Evolutionary conservation across 2,113 vertebrate genomes (phyloP).

Genomic region (Pterocles orientalis): DNA sequence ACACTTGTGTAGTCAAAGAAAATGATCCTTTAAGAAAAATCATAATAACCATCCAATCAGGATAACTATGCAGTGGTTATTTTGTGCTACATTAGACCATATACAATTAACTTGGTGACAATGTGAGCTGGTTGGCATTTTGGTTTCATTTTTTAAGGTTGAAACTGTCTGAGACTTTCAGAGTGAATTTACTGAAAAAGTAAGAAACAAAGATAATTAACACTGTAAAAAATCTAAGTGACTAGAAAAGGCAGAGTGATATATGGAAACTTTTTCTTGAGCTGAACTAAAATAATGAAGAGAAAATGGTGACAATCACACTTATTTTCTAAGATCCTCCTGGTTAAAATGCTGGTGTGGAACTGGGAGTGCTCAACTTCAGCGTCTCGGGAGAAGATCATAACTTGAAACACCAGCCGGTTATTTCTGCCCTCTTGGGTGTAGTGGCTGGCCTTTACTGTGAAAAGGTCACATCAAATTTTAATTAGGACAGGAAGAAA

Average conservation of each 20-base stretch:
- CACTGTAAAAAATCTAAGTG: not conserved
- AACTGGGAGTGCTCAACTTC: accelerated
- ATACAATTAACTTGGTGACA: not conserved
- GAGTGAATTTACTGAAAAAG: not conserved
- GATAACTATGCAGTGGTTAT: not conserved
- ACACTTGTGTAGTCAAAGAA: not conserved
- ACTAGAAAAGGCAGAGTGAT: not conserved
- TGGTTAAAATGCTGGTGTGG: not conserved
- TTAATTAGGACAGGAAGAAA: not conserved
- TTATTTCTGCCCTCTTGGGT: not conserved
- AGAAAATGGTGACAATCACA: accelerated
- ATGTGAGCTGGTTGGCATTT: not conserved
- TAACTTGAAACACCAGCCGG: not conserved
- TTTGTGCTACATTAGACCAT: not conserved
- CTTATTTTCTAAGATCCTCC: not conserved
- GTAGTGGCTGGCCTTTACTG: not conserved
- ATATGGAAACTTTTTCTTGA: not conserved
- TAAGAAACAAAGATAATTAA: not conserved
- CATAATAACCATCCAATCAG: not conserved
- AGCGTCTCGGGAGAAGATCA: not conserved
- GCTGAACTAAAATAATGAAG: not conserved
- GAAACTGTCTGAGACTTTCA: not conserved
- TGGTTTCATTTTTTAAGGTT: not conserved
- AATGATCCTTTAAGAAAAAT: not conserved
- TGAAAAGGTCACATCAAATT: not conserved